phyloP scores from a whole-genome alignment of 2,113 vertebrate species.

The Gobius niger region DNA sequence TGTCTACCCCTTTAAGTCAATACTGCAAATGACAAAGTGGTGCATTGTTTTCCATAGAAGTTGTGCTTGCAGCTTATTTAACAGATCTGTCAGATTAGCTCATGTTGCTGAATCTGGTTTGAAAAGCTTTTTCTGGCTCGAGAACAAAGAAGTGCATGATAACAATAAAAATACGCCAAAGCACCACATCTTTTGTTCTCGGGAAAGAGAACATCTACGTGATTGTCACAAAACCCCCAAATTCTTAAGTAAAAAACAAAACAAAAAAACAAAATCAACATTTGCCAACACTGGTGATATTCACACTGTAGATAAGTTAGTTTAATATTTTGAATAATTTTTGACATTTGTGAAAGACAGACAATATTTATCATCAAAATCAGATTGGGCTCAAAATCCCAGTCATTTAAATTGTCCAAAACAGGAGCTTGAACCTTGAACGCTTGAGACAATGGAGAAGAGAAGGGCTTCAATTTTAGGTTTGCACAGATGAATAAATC shows the following conservation, averaged over 20 bases:
- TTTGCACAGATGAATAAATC: not conserved
- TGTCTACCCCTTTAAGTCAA: constrained; percentile 52
- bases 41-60: not conserved
- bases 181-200: constrained; percentile 46
- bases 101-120: not conserved
- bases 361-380: constrained; percentile 18
- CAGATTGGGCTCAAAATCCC: constrained; percentile 15
- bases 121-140: constrained; percentile 7
- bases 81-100: not conserved
- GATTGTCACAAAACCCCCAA: constrained; percentile 65
- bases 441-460: constrained; percentile 16
- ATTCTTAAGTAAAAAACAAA: constrained; percentile 52
- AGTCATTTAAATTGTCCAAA: constrained; percentile 3
- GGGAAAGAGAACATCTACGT: constrained; percentile 25
- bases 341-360: constrained; percentile 2
- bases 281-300: constrained; percentile 42
- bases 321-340: constrained; percentile 18
- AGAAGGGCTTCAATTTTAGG: not conserved
- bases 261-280: not conserved
- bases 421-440: constrained; percentile 3
- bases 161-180: constrained; percentile 33
- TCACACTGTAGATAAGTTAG: constrained; percentile 44
- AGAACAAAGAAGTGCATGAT: constrained; percentile 26
- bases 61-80: not conserved
- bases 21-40: constrained; percentile 33